Evolutionary conservation across 2,888 invertebrate species (phyloP).

Genomic region (Asteroscopus sphinx): DNA sequence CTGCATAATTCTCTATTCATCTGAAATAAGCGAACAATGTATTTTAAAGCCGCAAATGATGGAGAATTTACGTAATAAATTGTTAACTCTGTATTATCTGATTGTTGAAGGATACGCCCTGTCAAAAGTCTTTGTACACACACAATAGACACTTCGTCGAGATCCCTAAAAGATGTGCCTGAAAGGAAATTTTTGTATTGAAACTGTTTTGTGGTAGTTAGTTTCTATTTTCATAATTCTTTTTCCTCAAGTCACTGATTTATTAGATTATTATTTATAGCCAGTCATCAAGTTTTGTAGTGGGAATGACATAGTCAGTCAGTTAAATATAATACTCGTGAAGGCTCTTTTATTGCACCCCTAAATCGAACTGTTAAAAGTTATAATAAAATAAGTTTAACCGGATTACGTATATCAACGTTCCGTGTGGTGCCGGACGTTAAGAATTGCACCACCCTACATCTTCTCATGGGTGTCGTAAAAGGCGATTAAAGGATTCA

Average conservation of each 20-base stretch:
- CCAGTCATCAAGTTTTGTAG: too few species aligned
- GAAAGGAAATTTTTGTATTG: too few species aligned
- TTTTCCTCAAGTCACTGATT: constrained; percentile 36
- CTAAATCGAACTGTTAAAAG: too few species aligned
- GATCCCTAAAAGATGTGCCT: constrained; percentile 69
- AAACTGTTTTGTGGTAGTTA: constrained; percentile 58
- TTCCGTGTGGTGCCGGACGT: too few species aligned
- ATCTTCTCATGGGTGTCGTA: too few species aligned
- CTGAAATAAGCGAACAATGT: constrained; percentile 23
- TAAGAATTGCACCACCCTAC: too few species aligned
- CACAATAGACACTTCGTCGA: constrained; percentile 74
- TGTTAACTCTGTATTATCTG: constrained; percentile 53
- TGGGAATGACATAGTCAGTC: too few species aligned
- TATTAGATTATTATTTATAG: neutral
- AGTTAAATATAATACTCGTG: too few species aligned
- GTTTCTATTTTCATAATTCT: constrained; percentile 43
- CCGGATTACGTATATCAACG: too few species aligned
- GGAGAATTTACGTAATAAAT: constrained; percentile 71
- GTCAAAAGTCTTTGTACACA: constrained; percentile 74
- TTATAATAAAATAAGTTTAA: too few species aligned
- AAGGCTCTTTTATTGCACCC: too few species aligned
- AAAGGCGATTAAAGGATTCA: too few species aligned
- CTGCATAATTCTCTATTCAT: constrained; percentile 14
- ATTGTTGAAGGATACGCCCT: constrained; percentile 67
- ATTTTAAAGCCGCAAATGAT: constrained; percentile 67